Evolutionary conservation across 2,113 vertebrate genomes (phyloP), one percentile per base, ranked within the genome.

Genomic region (Mormyrus iriodes): DNA sequence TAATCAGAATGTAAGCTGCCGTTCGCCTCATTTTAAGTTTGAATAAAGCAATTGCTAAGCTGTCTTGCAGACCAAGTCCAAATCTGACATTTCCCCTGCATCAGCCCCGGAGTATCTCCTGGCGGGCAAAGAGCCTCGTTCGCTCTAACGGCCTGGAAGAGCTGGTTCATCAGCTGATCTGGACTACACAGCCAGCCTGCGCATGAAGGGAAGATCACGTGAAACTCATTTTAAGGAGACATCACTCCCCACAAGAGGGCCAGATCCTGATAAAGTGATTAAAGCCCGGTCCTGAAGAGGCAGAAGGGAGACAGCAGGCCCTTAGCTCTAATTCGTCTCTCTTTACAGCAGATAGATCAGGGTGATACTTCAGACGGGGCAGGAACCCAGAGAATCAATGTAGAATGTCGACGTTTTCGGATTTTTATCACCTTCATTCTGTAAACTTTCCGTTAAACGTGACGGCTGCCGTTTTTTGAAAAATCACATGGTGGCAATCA

Each of bases 201-300:
- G 3, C 69, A 8, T 88, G 61, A 88, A 89, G 89, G 87, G 15
- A 53, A 65, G 15, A 52, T n/a, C 51, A 89, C 73, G 44, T 53
- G 86, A 44, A 21, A n/a, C n/a, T 58, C 53, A 3, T 17, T 27
- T 53, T 24, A n/a, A 17, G 17, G 39, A 53, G 86, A 76, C 9
- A 91, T 91, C 39, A 89, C 89, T 58, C 86, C 91, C 86, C 88
- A n/a, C 17, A 12, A 69, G 52, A 61, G 55, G 88, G 31, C 12
- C 88, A 48, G 88, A 21, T 49, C 3, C 89, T 92, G 35, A 83
- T 51, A 79, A 85, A 89, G 73, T 65, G 90, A 49, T 90, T 88
- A 84, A 53, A 51, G 39, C 12, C 48, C 31, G 21, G 15, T 48
- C 17, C 65, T 19, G 89, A 17, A 52, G n/a, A 61, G 42, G 1